Evolutionary conservation across 2,888 invertebrate species (phyloP).

Genomic region (Silvanus unidentatus): DNA sequence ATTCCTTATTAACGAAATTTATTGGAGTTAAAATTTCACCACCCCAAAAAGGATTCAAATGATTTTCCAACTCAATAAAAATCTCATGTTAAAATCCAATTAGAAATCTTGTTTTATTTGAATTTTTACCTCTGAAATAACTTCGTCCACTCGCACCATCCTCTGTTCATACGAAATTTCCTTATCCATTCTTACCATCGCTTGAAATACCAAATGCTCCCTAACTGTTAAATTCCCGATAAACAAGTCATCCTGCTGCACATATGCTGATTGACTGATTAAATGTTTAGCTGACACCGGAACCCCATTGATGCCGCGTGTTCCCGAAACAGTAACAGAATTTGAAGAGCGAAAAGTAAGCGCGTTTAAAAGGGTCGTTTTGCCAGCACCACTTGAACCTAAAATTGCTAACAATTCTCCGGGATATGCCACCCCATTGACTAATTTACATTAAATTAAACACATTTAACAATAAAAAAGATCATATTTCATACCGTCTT

Average conservation of each 20-base stretch:
- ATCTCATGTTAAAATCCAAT: too few species aligned
- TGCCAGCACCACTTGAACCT: slow-evolving; percentile 90
- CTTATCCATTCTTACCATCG: slow-evolving; percentile 79
- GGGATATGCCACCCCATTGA: slow-evolving; percentile 76
- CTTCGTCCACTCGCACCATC: slow-evolving; percentile 76
- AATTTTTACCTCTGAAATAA: slow-evolving; percentile 76
- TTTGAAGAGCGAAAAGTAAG: slow-evolving; percentile 74
- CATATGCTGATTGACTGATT: slow-evolving; percentile 79
- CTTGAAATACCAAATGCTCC: slow-evolving; percentile 83
- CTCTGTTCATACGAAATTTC: slow-evolving; percentile 67
- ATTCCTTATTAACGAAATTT: too few species aligned
- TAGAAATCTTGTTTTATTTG: too few species aligned
- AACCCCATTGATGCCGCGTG: slow-evolving; percentile 66
- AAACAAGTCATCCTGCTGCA: slow-evolving; percentile 91
- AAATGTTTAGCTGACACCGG: slow-evolving; percentile 65
- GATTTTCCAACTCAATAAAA: slow-evolving; percentile 4
- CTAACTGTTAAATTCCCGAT: slow-evolving; percentile 83
- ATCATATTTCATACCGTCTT: slow-evolving; percentile 58
- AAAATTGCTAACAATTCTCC: slow-evolving; percentile 83
- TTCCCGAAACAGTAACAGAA: slow-evolving; percentile 59
- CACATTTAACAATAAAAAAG: slow-evolving; percentile 1
- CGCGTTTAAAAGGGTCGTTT: slow-evolving; percentile 88
- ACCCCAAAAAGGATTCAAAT: background rate
- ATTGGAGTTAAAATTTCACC: too few species aligned
- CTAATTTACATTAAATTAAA: slow-evolving; percentile 45